phyloP scores from a whole-genome alignment of 1,140 invertebrate genomes.

The Zaprionus lachaisei region DNA sequence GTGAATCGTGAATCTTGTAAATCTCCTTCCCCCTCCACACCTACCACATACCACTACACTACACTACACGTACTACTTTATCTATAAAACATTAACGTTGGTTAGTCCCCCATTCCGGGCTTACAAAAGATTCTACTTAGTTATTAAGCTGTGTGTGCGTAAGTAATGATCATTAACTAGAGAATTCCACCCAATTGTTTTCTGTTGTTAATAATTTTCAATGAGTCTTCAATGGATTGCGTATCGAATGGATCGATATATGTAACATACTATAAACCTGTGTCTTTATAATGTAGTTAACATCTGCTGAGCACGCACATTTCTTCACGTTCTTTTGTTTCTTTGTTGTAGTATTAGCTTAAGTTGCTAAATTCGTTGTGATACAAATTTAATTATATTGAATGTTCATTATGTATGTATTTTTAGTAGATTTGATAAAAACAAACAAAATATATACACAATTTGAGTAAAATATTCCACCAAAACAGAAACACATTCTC shows the following conservation, averaged over 20 bases:
- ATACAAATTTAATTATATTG: slow-evolving; percentile 75
- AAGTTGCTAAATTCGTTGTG: slow-evolving; percentile 81
- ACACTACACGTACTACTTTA: slow-evolving; percentile 14
- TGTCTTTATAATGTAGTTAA: slow-evolving; percentile 46
- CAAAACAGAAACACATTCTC: slow-evolving; percentile 44
- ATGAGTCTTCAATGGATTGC: slow-evolving; percentile 29
- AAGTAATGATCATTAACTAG: slow-evolving; percentile 49
- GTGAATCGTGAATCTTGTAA: slow-evolving; percentile 63
- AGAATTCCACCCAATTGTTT: slow-evolving; percentile 20
- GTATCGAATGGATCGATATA: slow-evolving; percentile 12
- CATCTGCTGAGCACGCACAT: slow-evolving; percentile 58
- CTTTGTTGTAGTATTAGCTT: slow-evolving; percentile 75
- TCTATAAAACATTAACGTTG: slow-evolving; percentile 32
- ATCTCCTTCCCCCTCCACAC: slow-evolving; percentile 49
- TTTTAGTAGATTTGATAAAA: slow-evolving; percentile 77
- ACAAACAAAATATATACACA: slow-evolving; percentile 74
- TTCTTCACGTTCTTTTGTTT: slow-evolving; percentile 54
- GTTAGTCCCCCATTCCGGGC: slow-evolving; percentile 46
- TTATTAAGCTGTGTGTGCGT: slow-evolving; percentile 69
- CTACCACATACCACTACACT: slow-evolving; percentile 5
- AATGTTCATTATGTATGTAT: slow-evolving; percentile 74
- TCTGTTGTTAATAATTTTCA: slow-evolving; percentile 20
- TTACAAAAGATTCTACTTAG: slow-evolving; percentile 53
- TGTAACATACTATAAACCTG: slow-evolving; percentile 14
- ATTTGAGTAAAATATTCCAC: slow-evolving; percentile 67